Base-by-base conservation (phyloP, 2,888 invertebrate species). In the Junonia oenone region DNA sequence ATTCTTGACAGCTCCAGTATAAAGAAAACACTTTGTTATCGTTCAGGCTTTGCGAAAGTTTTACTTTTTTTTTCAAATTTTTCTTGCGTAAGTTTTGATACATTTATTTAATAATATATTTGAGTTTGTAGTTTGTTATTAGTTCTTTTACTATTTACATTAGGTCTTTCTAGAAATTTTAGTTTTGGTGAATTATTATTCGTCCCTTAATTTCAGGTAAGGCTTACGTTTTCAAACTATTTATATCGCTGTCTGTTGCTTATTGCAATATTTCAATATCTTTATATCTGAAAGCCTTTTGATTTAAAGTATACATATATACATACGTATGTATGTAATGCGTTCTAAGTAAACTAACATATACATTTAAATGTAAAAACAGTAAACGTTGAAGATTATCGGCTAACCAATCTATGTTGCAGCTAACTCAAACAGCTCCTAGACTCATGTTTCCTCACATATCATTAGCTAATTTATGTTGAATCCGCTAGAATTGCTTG, bases 391-490 rank as follows among this genome's bases (percentile, higher is more conserved):
- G 38, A 40, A 17, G 5, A 19, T 47, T 38, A 31, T 37, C 8
- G 17, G 22, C 22, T 53, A 45, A 27, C 38, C 38, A 47, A 53
- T 47, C 46, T 45, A 37, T 26, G 29, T 19, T 45, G 17, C 11
- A 13, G 8, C 15, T 26, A 54, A 47, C 26, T 53, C 55, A 52
- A 52, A 47, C 56, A 48, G 62, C 59, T 58, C 62, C 59, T 53
- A 72, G 71, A 68, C 65, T 68, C 75, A 69, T 68, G 70, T 76
- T 76, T 69, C 72, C 72, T 73, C 69, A 76, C 76, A 74, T 82
- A 79, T 83, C 82, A 83, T 83, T 79, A 76, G 78, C 73, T 81
- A 83, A 85, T 84, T 83, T 83, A 84, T 83, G 80, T 81, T 75
- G 72, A 68, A 72, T 81, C 79, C 72, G 72, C 72, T 71, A 76